phyloP scores from a whole-genome alignment of 1,140 invertebrate genomes.

The Bombus picipes region DNA sequence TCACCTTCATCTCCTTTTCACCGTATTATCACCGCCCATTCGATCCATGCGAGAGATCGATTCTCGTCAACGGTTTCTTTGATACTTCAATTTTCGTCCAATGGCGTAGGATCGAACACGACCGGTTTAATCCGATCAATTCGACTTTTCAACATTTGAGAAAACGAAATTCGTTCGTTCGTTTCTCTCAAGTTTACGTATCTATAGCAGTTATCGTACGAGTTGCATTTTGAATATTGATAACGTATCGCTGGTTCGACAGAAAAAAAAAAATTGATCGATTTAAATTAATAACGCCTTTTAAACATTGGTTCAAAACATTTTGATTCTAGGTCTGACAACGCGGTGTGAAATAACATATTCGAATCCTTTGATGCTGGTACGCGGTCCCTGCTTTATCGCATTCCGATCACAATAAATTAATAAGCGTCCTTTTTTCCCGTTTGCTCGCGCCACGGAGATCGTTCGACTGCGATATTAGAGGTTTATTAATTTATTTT shows the following conservation, averaged over 20 bases:
- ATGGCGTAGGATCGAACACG: conserved; percentile 9
- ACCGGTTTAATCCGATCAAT: no score
- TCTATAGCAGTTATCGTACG: neutral
- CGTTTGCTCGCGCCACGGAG: conserved; percentile 55
- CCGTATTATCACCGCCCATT: conserved; percentile 58
- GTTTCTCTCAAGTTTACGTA: neutral
- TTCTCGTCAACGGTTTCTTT: conserved; percentile 50
- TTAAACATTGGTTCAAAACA: neutral
- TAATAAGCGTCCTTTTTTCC: conserved; percentile 73
- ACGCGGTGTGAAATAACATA: conserved; percentile 54
- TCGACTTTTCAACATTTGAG: no score
- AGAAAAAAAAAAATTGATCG: neutral
- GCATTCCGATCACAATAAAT: conserved; percentile 72
- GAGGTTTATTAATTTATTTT: conserved; percentile 80
- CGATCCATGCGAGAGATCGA: conserved; percentile 52
- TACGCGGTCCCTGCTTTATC: conserved; percentile 63
- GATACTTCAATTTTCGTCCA: conserved; percentile 52
- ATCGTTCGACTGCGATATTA: conserved; percentile 73
- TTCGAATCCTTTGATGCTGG: conserved; percentile 56
- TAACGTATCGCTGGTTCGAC: neutral
- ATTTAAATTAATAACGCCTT: conserved; percentile 32
- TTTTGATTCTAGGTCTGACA: conserved; percentile 11
- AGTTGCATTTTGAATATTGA: neutral
- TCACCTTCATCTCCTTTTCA: conserved; percentile 29
- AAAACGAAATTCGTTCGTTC: neutral